Percentiles rank a stretch among this genome's conserved stretches.
Conservation (phyloP, 2,888 invertebrate species). For the Lysandra bellargus region DNA sequence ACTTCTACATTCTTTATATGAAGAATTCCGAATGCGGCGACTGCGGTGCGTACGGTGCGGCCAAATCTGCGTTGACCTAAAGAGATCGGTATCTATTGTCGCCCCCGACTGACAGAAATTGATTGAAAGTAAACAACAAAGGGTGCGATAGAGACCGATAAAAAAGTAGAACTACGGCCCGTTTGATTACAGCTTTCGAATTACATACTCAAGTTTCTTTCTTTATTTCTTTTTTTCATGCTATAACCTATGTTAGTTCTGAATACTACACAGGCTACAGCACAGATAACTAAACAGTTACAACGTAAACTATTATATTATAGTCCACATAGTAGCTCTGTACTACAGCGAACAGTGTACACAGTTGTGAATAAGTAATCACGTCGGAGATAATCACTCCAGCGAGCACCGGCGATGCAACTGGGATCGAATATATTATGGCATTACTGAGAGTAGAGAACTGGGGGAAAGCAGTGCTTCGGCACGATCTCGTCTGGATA, state of each 20-base stretch:
- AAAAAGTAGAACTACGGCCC: background rate
- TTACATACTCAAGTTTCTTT: no score
- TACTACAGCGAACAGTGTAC: background rate
- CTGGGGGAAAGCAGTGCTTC: background rate
- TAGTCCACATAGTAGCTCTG: background rate
- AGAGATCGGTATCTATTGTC: background rate
- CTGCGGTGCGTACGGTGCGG: no score
- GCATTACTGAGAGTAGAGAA: background rate
- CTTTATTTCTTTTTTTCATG: no score
- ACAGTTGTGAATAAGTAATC: background rate
- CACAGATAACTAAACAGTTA: background rate
- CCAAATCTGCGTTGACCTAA: no score
- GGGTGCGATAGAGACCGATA: background rate
- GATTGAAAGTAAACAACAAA: constrained; percentile 16
- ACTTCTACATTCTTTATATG: no score
- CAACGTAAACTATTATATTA: no score
- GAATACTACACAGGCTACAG: no score
- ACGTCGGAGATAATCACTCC: background rate
- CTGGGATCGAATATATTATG: background rate
- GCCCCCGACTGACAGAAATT: background rate
- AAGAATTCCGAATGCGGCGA: no score
- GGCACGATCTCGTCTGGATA: background rate
- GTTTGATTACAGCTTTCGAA: background rate
- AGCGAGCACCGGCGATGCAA: background rate
- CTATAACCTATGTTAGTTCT: no score